Evolutionary conservation across 2,888 invertebrate genomes (phyloP).

Genomic region (Tricholauxania praeusta): DNA sequence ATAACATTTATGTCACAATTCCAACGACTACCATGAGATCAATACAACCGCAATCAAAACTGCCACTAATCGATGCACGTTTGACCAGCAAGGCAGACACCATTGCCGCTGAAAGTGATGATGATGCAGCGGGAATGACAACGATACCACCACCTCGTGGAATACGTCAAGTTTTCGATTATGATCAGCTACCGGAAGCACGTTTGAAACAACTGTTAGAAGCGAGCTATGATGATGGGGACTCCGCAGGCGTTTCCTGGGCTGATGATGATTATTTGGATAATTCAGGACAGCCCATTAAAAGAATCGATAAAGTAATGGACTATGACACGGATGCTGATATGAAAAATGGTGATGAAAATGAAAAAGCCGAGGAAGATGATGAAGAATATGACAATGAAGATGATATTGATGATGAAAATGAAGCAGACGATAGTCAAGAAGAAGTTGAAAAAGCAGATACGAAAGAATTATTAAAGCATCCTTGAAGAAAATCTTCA

Average conservation of each 20-base stretch:
- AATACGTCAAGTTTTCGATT: conserved; percentile 65
- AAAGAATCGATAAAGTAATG: conserved; percentile 58
- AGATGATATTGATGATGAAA: conserved; percentile 40
- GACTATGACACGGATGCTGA: conserved; percentile 55
- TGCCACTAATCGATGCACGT: conserved; percentile 52
- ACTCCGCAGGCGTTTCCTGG: neutral
- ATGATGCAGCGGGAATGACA: conserved; percentile 40
- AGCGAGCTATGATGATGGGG: conserved; percentile 22
- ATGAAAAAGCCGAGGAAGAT: conserved; percentile 42
- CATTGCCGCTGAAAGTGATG: conserved; percentile 48
- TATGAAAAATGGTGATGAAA: conserved; percentile 52
- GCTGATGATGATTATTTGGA: conserved; percentile 30
- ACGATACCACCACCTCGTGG: conserved; percentile 58
- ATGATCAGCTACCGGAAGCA: conserved; percentile 66
- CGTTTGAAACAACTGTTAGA: conserved; percentile 46
- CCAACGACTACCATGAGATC: no score
- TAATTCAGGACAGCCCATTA: conserved; percentile 51
- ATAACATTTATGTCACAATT: conserved; percentile 24
- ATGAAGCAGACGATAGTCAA: conserved; percentile 25
- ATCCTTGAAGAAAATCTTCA: no score
- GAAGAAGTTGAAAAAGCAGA: neutral
- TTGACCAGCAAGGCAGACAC: conserved; percentile 52
- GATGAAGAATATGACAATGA: conserved; percentile 42
- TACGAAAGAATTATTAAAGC: no score
- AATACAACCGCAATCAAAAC: conserved; percentile 37